Percentiles rank a stretch among this genome's conserved stretches.
Evolutionary conservation across 2,113 vertebrate genomes (phyloP).

Genomic region (Lepisosteus oculatus): DNA sequence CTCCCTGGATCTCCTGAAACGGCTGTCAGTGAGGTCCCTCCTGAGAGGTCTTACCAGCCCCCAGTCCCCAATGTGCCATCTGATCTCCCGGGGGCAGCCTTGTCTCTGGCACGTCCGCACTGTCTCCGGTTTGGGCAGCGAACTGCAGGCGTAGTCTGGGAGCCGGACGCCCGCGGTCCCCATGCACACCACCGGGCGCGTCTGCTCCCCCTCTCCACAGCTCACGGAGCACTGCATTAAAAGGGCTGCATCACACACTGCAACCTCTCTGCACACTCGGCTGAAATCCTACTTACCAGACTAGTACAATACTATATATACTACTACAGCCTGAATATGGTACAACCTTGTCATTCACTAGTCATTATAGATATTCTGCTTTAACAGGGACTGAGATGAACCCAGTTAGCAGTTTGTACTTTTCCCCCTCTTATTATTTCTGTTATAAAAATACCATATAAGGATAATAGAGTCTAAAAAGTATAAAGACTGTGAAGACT

Average conservation of each 20-base stretch:
- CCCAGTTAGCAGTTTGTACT: too few species aligned
- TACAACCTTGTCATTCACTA: background rate
- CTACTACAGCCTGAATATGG: background rate
- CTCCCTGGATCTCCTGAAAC: too few species aligned
- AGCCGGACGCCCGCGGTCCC: conserved; percentile 57
- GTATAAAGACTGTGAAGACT: too few species aligned
- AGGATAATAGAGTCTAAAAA: too few species aligned
- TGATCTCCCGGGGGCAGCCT: conserved; percentile 61
- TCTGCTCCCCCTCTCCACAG: conserved; percentile 82
- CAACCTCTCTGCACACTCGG: background rate
- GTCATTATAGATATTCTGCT: background rate
- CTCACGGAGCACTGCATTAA: conserved; percentile 80
- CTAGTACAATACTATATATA: background rate
- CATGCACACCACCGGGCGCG: conserved; percentile 71
- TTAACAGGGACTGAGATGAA: too few species aligned
- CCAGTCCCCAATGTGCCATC: conserved; percentile 85
- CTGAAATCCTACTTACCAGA: background rate
- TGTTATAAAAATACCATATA: too few species aligned
- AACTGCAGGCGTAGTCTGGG: conserved; percentile 66
- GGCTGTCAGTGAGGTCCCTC: too few species aligned
- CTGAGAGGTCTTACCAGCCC: conserved; percentile 72
- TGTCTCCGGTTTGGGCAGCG: conserved; percentile 53
- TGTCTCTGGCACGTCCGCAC: conserved; percentile 66
- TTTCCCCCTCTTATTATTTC: too few species aligned
- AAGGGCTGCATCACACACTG: background rate